These are phyloP conservation scores for Trypoxylon attenuatum DNA, from an alignment of 2,888 invertebrate genomes.

Conservation along the genomic window DNA sequence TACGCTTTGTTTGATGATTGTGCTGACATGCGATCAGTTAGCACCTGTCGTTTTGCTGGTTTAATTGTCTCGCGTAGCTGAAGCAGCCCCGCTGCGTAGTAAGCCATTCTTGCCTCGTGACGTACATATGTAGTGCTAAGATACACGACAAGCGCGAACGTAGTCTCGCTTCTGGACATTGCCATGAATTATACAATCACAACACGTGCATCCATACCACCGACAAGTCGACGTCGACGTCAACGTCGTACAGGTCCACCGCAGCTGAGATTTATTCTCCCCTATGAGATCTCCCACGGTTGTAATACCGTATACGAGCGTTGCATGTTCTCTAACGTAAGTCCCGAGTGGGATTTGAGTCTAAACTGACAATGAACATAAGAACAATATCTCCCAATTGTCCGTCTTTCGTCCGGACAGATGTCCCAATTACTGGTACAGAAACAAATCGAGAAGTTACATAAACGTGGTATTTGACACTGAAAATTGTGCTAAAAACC, in stretches of 20 bases:
- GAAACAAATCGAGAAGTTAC: constrained; percentile 15
- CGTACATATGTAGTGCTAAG: constrained; percentile 4
- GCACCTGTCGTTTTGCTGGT: not conserved
- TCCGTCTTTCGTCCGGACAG: constrained; percentile 25
- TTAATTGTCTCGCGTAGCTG: not conserved
- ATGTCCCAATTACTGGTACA: constrained; percentile 9
- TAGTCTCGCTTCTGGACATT: constrained; percentile 18
- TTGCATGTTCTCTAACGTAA: constrained; percentile 47
- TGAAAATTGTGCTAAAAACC: no score
- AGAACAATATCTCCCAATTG: constrained; percentile 3
- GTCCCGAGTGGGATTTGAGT: constrained; percentile 5
- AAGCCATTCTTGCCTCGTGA: not conserved
- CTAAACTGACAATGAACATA: not conserved
- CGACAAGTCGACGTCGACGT: constrained; percentile 57
- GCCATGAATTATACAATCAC: constrained; percentile 42
- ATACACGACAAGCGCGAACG: constrained; percentile 14
- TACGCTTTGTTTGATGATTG: not conserved
- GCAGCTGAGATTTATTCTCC: constrained; percentile 13
- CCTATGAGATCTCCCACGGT: constrained; percentile 16
- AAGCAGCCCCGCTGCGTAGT: not conserved
- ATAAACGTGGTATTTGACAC: no score
- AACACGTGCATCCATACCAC: constrained; percentile 48
- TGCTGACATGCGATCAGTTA: not conserved
- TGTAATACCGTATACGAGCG: constrained; percentile 31
- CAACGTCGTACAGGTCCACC: constrained; percentile 16